Percentiles rank a stretch among this genome's conserved stretches.
phyloP scores from a whole-genome alignment of 2,888 invertebrate genomes.

The Drosophila eohydei region DNA sequence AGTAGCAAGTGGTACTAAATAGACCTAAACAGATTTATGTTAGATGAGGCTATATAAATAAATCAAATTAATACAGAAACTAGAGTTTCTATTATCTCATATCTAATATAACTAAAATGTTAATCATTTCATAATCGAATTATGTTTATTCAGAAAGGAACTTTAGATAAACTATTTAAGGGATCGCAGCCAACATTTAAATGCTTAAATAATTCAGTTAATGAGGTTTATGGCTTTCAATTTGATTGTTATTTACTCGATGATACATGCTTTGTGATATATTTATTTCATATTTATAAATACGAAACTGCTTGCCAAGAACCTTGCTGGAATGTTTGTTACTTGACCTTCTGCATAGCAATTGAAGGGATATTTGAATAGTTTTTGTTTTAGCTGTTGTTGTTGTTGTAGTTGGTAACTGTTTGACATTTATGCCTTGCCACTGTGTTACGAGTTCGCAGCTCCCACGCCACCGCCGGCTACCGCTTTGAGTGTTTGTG shows the following conservation, averaged over 20 bases:
- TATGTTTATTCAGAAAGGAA: too few species aligned
- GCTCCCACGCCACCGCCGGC: background rate
- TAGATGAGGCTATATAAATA: too few species aligned
- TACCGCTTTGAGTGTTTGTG: background rate
- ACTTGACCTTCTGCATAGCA: conserved; percentile 31
- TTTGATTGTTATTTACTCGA: background rate
- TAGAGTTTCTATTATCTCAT: too few species aligned
- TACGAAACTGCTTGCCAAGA: background rate
- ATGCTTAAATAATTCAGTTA: background rate
- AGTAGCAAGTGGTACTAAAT: too few species aligned
- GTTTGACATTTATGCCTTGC: conserved; percentile 58
- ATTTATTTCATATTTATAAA: background rate
- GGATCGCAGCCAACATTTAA: background rate
- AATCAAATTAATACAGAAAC: too few species aligned
- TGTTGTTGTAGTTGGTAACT: conserved; percentile 30
- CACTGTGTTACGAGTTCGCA: conserved; percentile 37
- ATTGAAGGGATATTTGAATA: background rate
- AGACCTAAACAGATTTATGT: too few species aligned
- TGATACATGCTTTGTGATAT: background rate
- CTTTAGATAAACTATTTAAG: too few species aligned
- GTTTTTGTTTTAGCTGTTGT: background rate
- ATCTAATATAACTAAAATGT: too few species aligned
- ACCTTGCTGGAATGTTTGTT: background rate
- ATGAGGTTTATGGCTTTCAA: background rate
- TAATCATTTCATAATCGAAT: too few species aligned